Percentiles rank a stretch among this genome's conserved stretches.
Conservation (phyloP, 2,888 invertebrate species). For the Nephrocerus scutellatus region DNA sequence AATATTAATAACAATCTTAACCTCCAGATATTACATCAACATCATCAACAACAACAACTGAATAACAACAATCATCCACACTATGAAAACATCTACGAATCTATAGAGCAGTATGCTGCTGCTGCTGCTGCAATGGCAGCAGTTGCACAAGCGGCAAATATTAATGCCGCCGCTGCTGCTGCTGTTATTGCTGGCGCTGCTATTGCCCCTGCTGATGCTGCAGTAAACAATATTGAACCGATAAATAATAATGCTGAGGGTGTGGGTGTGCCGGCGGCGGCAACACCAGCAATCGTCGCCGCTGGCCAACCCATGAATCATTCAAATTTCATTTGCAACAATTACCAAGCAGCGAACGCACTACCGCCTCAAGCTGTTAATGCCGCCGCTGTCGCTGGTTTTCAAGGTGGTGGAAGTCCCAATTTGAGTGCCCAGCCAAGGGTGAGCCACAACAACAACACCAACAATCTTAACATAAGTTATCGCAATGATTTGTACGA, state of each 20-base stretch:
- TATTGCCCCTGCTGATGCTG: constrained; percentile 40
- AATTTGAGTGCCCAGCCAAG: constrained; percentile 20
- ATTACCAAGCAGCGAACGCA: too few relatives aligned
- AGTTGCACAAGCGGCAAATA: constrained; percentile 24
- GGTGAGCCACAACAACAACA: constrained; percentile 11
- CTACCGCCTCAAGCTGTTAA: too few relatives aligned
- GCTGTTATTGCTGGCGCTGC: constrained; percentile 25
- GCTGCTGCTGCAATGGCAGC: constrained; percentile 32
- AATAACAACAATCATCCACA: constrained; percentile 44
- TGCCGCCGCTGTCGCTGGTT: constrained; percentile 21
- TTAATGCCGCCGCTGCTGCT: constrained; percentile 22
- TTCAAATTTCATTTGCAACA: too few relatives aligned
- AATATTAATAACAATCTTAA: constrained; percentile 24
- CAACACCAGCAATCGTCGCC: too few relatives aligned
- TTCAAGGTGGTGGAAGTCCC: constrained; percentile 20
- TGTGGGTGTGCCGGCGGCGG: too few relatives aligned
- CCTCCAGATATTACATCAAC: constrained; percentile 25
- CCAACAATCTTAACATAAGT: constrained; percentile 31
- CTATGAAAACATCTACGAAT: constrained; percentile 53
- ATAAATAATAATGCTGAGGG: too few relatives aligned
- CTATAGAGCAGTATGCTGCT: constrained; percentile 46
- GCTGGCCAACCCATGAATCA: too few relatives aligned
- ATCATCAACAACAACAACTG: constrained; percentile 24
- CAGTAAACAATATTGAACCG: constrained; percentile 22
- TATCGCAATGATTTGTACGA: constrained; percentile 47